Conservation (phyloP, 2,797 vertebrate species). For the Brotogeris chrysoptera region DNA sequence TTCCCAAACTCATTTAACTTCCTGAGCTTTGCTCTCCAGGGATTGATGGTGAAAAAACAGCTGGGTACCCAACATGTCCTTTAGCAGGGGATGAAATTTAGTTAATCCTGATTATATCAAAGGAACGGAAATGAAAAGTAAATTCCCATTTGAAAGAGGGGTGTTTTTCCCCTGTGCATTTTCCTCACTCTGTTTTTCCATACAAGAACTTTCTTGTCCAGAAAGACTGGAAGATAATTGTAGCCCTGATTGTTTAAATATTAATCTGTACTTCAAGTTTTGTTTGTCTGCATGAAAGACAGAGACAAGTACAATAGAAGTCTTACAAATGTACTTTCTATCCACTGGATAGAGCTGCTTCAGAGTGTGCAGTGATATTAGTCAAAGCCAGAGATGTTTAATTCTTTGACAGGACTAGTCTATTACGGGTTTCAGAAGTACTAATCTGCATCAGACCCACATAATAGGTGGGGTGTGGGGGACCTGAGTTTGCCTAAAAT, state of each 20-base stretch:
- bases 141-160: background rate
- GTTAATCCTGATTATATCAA: constrained; percentile 41
- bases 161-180: background rate
- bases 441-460: constrained; percentile 22
- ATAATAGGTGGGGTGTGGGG: background rate
- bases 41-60: background rate
- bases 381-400: constrained; percentile 18
- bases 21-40: constrained; percentile 49
- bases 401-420: constrained; percentile 53
- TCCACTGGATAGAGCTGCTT: background rate
- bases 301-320: constrained; percentile 10
- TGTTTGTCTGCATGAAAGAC: background rate
- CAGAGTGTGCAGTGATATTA: background rate
- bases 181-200: background rate
- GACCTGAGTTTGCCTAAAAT: constrained; percentile 37
- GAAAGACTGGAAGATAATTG: constrained; percentile 20
- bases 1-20: constrained; percentile 47
- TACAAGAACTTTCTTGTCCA: background rate
- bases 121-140: constrained; percentile 16
- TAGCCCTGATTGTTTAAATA: constrained; percentile 45
- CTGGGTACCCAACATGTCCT: constrained; percentile 13
- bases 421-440: constrained; percentile 44
- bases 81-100: background rate
- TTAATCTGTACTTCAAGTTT: constrained; percentile 40
- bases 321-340: constrained; percentile 12